Conservation (phyloP, 2,888 invertebrate species). For the Chrysotoxum bicinctum region DNA sequence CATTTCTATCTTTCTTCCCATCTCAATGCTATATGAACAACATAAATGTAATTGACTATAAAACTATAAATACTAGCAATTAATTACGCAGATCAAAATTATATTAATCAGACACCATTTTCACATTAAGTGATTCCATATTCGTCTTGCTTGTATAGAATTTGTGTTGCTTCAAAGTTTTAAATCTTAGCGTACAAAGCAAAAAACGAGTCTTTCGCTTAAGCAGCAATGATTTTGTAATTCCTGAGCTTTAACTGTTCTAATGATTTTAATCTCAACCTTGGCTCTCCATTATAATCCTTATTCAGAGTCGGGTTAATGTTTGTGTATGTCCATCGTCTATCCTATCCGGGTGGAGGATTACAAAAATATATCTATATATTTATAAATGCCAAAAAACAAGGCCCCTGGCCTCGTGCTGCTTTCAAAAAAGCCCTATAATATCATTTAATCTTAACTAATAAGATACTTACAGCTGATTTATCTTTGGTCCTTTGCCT, state of each 20-base stretch:
- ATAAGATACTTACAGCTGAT: slow-evolving; percentile 65
- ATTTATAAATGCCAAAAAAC: slow-evolving; percentile 18
- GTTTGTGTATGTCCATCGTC: slow-evolving; percentile 16
- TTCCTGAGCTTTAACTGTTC: slow-evolving; percentile 16
- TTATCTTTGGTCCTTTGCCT: slow-evolving; percentile 33
- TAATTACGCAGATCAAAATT: neutral
- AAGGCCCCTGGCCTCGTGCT: slow-evolving; percentile 5
- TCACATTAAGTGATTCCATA: neutral
- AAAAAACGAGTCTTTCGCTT: neutral
- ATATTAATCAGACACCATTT: neutral
- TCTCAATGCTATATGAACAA: too few species aligned
- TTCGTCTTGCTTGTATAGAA: neutral
- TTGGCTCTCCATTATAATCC: neutral
- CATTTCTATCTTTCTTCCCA: too few species aligned
- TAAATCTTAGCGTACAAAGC: neutral
- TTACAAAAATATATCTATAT: slow-evolving; percentile 28
- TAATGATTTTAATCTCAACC: slow-evolving; percentile 18
- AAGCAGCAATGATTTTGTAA: slow-evolving; percentile 8
- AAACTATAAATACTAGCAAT: neutral
- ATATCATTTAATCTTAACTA: slow-evolving; percentile 59
- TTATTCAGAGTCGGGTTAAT: neutral
- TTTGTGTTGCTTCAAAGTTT: neutral
- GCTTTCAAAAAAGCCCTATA: slow-evolving; percentile 31
- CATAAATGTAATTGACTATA: neutral
- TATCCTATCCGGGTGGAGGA: slow-evolving; percentile 12